Evolutionary conservation across 2,888 invertebrate genomes (phyloP).

Genomic region (Tethea ocularis): DNA sequence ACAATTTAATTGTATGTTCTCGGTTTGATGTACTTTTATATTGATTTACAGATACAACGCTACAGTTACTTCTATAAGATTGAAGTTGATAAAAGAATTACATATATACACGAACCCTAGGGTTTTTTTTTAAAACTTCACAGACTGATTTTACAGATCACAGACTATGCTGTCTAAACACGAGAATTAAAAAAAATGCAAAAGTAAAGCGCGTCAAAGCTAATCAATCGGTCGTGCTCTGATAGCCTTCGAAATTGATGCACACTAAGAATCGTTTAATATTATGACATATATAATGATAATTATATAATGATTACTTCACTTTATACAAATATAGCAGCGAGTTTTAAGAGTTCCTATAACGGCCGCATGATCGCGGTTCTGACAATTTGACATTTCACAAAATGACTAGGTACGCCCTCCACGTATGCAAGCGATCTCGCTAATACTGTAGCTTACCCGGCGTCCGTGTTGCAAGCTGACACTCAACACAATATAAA

Average conservation of each 20-base stretch:
- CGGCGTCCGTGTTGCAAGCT: slow-evolving; percentile 36
- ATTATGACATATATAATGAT: slow-evolving; percentile 80
- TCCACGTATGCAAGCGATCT: slow-evolving; percentile 57
- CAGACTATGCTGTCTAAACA: background rate
- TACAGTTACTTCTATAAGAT: slow-evolving; percentile 41
- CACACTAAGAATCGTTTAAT: slow-evolving; percentile 76
- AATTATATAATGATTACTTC: slow-evolving; percentile 82
- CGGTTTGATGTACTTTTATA: slow-evolving; percentile 62
- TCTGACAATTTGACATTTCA: slow-evolving; percentile 82
- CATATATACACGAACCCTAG: slow-evolving; percentile 6
- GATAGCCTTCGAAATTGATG: slow-evolving; percentile 83
- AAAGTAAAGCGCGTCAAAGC: slow-evolving; percentile 22
- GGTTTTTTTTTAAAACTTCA: slow-evolving; percentile 2
- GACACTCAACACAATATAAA: background rate
- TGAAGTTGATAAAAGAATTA: slow-evolving; percentile 37
- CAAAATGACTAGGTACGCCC: slow-evolving; percentile 83
- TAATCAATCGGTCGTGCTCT: slow-evolving; percentile 56
- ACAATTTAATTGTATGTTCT: slow-evolving; percentile 78
- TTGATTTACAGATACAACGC: slow-evolving; percentile 48
- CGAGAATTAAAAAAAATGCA: slow-evolving; percentile 11
- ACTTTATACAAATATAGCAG: slow-evolving; percentile 89
- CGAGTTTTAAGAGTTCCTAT: slow-evolving; percentile 91
- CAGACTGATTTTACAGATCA: slow-evolving; percentile 13
- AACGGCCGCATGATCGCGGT: slow-evolving; percentile 81
- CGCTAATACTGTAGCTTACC: slow-evolving; percentile 59